Percentiles rank a stretch among this genome's conserved stretches.
Conservation (phyloP, 2,113 vertebrate species). For the Zosterops borbonicus region DNA sequence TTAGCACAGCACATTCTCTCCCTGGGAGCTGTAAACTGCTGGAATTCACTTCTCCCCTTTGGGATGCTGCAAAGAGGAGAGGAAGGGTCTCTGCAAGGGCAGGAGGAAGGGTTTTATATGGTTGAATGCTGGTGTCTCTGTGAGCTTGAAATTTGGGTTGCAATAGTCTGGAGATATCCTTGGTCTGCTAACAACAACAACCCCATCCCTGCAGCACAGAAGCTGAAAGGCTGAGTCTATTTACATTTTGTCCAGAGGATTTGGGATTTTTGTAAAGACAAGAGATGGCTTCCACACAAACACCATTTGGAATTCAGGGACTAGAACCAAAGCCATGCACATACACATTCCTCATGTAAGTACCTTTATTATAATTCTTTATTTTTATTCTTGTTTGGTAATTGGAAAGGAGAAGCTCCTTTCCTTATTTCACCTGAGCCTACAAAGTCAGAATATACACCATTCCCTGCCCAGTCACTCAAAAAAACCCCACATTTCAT, state of each 20-base stretch:
- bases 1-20: conserved; percentile 49
- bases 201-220: neutral
- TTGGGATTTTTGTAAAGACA: neutral
- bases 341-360: neutral
- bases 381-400: neutral
- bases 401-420: neutral
- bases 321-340: neutral
- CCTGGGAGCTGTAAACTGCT: neutral
- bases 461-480: neutral
- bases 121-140: neutral
- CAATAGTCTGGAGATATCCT: neutral
- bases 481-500: rapidly evolving
- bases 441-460: neutral
- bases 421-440: neutral
- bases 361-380: no score
- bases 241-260: neutral
- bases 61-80: neutral
- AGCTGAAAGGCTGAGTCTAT: neutral
- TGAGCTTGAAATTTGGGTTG: neutral
- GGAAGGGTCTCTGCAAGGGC: neutral
- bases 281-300: neutral
- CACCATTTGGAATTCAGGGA: neutral
- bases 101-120: neutral
- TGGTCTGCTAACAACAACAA: neutral
- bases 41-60: conserved; percentile 48